These are phyloP conservation scores for Onychomys arenicola DNA, from an alignment of 2,797 vertebrate genomes.

Conservation along the genomic window DNA sequence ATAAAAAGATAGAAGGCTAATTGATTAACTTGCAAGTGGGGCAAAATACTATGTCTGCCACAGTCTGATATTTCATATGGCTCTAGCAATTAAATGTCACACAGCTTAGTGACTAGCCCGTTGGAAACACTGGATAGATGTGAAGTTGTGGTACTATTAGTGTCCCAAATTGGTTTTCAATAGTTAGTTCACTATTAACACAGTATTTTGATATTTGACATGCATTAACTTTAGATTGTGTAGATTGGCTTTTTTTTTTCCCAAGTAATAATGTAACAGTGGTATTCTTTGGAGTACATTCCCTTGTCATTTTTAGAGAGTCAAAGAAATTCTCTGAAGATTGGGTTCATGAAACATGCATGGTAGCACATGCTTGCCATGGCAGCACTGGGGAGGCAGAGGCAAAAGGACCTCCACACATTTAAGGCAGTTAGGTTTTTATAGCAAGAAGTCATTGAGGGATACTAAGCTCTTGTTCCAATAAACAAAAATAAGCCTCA, in stretches of 20 bases:
- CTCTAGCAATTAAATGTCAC: neutral
- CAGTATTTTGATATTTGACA: constrained; percentile 39
- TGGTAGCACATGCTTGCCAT: too few species aligned
- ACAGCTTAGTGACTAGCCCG: neutral
- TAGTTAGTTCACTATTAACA: neutral
- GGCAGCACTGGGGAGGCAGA: neutral
- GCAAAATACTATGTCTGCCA: neutral
- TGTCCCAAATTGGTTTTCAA: neutral
- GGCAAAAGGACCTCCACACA: neutral
- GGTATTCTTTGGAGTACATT: neutral
- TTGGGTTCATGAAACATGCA: neutral
- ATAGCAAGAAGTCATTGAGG: neutral
- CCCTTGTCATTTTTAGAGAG: neutral
- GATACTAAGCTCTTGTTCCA: neutral
- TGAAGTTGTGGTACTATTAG: neutral
- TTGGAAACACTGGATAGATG: neutral
- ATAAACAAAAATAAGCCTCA: neutral
- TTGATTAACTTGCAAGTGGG: neutral
- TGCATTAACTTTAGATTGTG: constrained; percentile 10
- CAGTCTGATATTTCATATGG: neutral
- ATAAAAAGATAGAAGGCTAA: neutral
- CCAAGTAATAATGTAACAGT: constrained; percentile 1
- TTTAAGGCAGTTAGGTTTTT: too few species aligned
- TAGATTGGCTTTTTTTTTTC: constrained; percentile 32
- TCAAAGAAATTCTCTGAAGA: neutral